Conservation (phyloP, 2,113 vertebrate species). For the Rhynchomys soricoides region DNA sequence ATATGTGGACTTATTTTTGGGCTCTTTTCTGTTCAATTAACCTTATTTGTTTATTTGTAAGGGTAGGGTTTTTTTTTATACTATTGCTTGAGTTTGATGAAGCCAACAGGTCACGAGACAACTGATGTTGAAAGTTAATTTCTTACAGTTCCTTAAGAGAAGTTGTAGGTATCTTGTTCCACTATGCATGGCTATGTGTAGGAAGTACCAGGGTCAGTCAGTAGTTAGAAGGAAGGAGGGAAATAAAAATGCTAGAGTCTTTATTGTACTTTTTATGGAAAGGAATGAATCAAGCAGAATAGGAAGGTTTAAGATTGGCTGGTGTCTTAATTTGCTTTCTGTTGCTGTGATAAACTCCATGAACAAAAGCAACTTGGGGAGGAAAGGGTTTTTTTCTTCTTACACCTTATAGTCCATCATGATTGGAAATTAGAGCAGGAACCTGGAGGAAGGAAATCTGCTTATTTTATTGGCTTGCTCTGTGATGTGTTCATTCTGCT, state of each 20-base stretch:
- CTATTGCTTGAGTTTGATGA: not conserved
- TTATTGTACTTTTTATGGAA: not conserved
- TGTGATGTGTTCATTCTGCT: not conserved
- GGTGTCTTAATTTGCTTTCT: not conserved
- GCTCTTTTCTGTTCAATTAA: not conserved
- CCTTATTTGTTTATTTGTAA: not conserved
- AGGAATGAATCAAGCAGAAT: not conserved
- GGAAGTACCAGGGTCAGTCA: not conserved
- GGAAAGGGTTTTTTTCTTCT: too few relatives aligned
- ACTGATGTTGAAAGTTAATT: not conserved
- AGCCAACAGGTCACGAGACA: not conserved
- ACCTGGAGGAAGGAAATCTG: not conserved
- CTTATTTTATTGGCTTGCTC: not conserved
- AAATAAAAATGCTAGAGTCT: not conserved
- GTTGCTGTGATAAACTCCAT: not conserved
- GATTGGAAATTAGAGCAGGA: not conserved
- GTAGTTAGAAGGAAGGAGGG: not conserved
- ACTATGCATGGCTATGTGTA: not conserved
- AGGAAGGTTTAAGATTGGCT: not conserved
- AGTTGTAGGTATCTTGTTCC: not conserved
- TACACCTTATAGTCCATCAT: not conserved
- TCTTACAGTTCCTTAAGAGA: not conserved
- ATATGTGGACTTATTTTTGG: not conserved
- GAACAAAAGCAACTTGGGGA: too few relatives aligned
- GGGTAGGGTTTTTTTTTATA: not conserved